Conservation (phyloP, 2,797 vertebrate genomes). For the Alectoris magna region DNA sequence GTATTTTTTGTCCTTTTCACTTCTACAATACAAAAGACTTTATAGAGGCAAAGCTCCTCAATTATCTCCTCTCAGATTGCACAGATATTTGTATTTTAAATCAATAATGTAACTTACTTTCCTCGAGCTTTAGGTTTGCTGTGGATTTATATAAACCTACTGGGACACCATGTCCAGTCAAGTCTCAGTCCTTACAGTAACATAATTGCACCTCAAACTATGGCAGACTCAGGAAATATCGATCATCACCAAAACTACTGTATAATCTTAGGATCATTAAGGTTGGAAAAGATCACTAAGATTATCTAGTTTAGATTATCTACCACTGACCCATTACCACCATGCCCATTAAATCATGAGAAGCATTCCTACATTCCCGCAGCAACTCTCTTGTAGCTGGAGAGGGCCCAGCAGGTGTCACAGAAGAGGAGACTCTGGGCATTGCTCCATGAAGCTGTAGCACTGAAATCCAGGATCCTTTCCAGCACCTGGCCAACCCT, state of each 20-base stretch:
- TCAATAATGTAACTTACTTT: neutral
- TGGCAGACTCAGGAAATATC: neutral
- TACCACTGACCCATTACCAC: too few species aligned
- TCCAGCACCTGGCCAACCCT: neutral
- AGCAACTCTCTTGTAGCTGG: neutral
- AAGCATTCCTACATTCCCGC: neutral
- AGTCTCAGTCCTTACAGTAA: neutral
- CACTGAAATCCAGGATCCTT: neutral
- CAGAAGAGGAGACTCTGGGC: rapidly evolving
- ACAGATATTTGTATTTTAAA: neutral
- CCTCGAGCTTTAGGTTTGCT: neutral
- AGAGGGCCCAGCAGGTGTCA: neutral
- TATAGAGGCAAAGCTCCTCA: neutral
- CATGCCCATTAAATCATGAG: neutral
- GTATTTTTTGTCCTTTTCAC: neutral
- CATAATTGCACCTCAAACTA: neutral
- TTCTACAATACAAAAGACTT: neutral
- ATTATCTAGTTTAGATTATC: too few species aligned
- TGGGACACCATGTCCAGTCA: neutral
- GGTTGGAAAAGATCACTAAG: too few species aligned
- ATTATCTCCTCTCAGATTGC: neutral
- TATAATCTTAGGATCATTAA: too few species aligned
- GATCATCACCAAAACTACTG: neutral
- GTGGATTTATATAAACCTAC: neutral
- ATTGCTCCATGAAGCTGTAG: rapidly evolving